A percentile compares a stretch with the other conserved stretches of the same genome.
Evolutionary conservation across 53 echinoderm and acorn worm genomes (phyloP).

Genomic region (Temnopleurus reevesii): DNA sequence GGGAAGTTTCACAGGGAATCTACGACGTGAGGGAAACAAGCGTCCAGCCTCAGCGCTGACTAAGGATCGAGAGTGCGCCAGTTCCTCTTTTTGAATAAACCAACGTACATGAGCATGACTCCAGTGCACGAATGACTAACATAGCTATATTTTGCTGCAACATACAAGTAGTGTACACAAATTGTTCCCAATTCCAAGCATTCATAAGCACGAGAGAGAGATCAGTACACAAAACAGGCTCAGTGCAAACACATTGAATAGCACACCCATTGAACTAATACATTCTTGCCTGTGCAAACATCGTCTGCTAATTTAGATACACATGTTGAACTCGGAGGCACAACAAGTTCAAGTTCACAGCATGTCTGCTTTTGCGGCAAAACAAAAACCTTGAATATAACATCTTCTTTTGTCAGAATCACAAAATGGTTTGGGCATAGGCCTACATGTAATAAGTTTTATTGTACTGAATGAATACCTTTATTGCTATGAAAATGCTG

Average conservation of each 20-base stretch:
- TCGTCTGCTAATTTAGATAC: conserved; percentile 12
- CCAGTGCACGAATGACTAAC: conserved; percentile 13
- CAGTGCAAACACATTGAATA: background rate
- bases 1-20: conserved; percentile 1
- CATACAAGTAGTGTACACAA: background rate
- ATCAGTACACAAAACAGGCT: conserved; percentile 9
- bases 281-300: conserved; percentile 30
- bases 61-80: conserved; percentile 10
- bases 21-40: background rate
- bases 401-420: too few relatives aligned
- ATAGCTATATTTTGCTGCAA: background rate
- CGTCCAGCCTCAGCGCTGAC: background rate
- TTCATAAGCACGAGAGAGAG: background rate
- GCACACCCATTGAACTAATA: conserved; percentile 25
- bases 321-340: conserved; percentile 11
- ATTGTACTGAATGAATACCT: too few relatives aligned
- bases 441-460: too few relatives aligned
- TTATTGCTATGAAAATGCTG: too few relatives aligned
- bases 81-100: background rate
- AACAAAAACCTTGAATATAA: too few relatives aligned
- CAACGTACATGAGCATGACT: background rate
- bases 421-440: too few relatives aligned
- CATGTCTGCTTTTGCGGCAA: too few relatives aligned
- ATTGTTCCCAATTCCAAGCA: background rate
- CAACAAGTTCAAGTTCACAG: conserved; percentile 2